Evolutionary conservation across 2,888 invertebrate genomes (phyloP).

Genomic region (Clostera curtula): DNA sequence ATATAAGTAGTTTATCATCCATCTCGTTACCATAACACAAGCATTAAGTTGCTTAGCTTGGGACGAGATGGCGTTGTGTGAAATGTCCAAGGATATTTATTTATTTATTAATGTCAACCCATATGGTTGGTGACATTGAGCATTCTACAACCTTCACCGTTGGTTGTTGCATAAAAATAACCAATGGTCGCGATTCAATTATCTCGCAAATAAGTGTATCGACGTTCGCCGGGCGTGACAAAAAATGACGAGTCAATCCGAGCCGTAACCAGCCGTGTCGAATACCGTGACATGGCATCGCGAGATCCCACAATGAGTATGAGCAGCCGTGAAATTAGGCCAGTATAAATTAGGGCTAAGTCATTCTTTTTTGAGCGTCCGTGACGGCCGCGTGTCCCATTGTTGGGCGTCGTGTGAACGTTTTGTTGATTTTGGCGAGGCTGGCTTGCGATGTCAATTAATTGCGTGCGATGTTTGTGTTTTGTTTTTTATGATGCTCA

Average conservation of each 20-base stretch:
- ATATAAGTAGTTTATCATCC: too few relatives aligned
- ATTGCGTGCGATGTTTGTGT: conserved; percentile 45
- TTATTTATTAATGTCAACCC: too few relatives aligned
- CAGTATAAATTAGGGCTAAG: conserved; percentile 60
- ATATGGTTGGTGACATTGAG: too few relatives aligned
- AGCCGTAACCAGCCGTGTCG: conserved; percentile 52
- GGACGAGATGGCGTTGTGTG: too few relatives aligned
- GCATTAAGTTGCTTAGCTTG: too few relatives aligned
- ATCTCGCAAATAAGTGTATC: too few relatives aligned
- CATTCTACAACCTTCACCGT: too few relatives aligned
- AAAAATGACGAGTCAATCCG: conserved; percentile 60
- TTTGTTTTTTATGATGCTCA: too few relatives aligned
- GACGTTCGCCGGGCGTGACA: conserved; percentile 2
- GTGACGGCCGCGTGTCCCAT: conserved; percentile 65
- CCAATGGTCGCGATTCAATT: too few relatives aligned
- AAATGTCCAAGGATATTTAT: too few relatives aligned
- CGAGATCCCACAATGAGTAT: conserved; percentile 62
- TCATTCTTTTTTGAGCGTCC: conserved; percentile 46
- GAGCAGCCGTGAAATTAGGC: conserved; percentile 67
- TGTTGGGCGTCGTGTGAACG: conserved; percentile 51
- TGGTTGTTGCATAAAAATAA: too few relatives aligned
- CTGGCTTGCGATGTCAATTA: conserved; percentile 42
- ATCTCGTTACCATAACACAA: too few relatives aligned
- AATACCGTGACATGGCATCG: conserved; percentile 64
- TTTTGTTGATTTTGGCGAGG: conserved; percentile 63